phyloP scores from a whole-genome alignment of 2,888 invertebrate genomes.

The Trypoxylon attenuatum region DNA sequence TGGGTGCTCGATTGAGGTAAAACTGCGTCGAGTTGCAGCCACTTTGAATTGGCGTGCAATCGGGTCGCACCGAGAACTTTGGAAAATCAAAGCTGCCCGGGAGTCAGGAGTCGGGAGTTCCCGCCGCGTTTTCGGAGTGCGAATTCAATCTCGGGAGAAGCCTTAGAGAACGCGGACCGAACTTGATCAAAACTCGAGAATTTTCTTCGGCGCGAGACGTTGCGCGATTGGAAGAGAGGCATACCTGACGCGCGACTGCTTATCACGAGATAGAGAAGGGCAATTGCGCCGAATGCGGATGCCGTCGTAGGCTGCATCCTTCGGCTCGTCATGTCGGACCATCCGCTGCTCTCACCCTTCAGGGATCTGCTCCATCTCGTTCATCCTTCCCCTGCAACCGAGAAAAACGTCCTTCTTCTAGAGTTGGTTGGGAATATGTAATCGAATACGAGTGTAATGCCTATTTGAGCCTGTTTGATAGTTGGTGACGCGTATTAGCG shows the following conservation, averaged over 20 bases:
- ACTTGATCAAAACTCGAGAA: neutral
- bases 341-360: constrained; percentile 66
- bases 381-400: constrained; percentile 50
- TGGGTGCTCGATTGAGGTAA: too few relatives aligned
- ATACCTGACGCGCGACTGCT: constrained; percentile 62
- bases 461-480: too few relatives aligned
- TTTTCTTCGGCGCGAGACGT: neutral
- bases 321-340: constrained; percentile 55
- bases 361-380: constrained; percentile 66
- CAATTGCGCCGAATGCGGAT: constrained; percentile 69
- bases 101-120: neutral
- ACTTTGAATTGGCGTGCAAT: too few relatives aligned
- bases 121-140: too few relatives aligned
- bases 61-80: too few relatives aligned
- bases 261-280: constrained; percentile 65
- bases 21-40: too few relatives aligned
- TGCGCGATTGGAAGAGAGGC: neutral
- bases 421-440: too few relatives aligned
- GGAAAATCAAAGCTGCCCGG: too few relatives aligned
- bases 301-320: constrained; percentile 66
- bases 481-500: too few relatives aligned
- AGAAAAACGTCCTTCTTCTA: too few relatives aligned
- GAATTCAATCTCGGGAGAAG: neutral
- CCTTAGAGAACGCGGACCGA: neutral
- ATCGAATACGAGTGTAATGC: too few relatives aligned